Percentiles rank a stretch among this genome's conserved stretches.
Evolutionary conservation across 2,797 vertebrate species (phyloP).

Genomic region (Hirundo rustica): DNA sequence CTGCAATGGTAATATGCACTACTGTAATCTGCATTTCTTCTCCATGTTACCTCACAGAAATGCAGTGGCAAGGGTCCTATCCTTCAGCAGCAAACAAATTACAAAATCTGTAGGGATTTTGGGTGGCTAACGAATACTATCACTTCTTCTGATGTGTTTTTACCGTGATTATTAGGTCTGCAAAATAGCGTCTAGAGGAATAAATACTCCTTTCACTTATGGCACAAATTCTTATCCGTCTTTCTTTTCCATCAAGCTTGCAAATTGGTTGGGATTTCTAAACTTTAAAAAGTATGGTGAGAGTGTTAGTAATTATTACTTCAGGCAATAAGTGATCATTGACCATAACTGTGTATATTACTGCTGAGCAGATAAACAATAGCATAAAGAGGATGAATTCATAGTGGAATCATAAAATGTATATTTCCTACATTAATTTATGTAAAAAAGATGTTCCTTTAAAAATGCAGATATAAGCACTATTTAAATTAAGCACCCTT

Average conservation of each 20-base stretch:
- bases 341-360: neutral
- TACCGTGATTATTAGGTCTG: neutral
- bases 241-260: neutral
- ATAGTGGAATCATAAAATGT: neutral
- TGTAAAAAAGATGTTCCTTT: neutral
- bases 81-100: neutral
- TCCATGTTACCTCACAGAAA: neutral
- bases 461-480: constrained; percentile 26
- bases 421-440: neutral
- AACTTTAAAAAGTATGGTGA: neutral
- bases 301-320: neutral
- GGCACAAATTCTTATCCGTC: neutral
- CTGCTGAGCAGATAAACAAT: neutral
- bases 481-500: constrained; percentile 43
- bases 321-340: neutral
- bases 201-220: neutral
- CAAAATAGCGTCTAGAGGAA: neutral
- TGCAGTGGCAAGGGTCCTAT: neutral
- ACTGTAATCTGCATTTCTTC: neutral
- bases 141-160: neutral
- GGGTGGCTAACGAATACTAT: neutral
- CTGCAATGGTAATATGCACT: neutral
- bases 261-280: neutral
- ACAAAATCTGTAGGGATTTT: neutral
- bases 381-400: neutral